A percentile compares a stretch with the other conserved stretches of the same genome.
Conservation (phyloP, 2,888 invertebrate genomes). For the Yponomeuta malinellus region DNA sequence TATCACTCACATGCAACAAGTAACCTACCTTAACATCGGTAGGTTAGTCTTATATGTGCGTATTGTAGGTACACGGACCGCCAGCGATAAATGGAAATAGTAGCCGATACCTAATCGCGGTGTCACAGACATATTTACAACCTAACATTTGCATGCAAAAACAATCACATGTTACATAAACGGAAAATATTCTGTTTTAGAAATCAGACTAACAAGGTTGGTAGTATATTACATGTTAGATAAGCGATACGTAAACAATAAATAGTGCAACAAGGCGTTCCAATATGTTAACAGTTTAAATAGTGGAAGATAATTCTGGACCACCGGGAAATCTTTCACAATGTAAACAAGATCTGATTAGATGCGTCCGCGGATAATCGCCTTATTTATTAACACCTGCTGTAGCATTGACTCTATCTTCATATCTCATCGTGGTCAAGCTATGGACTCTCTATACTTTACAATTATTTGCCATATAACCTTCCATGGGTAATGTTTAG, state of each 20-base stretch:
- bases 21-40: constrained; percentile 31
- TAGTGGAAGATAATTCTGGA: constrained; percentile 42
- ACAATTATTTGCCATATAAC: background rate
- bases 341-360: constrained; percentile 69
- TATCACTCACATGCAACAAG: constrained; percentile 24
- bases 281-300: constrained; percentile 59
- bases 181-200: constrained; percentile 48
- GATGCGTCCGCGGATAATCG: constrained; percentile 53
- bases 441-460: background rate
- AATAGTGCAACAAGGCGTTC: constrained; percentile 51
- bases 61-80: constrained; percentile 19
- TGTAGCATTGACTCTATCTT: constrained; percentile 43
- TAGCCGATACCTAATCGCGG: constrained; percentile 52
- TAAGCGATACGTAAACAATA: constrained; percentile 59
- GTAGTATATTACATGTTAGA: constrained; percentile 50
- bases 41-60: constrained; percentile 29
- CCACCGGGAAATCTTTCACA: constrained; percentile 44
- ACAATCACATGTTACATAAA: constrained; percentile 52
- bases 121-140: constrained; percentile 50
- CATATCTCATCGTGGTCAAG: constrained; percentile 30
- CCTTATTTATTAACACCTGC: constrained; percentile 62
- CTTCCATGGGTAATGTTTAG: too few species aligned
- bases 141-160: constrained; percentile 53
- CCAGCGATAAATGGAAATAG: constrained; percentile 51
- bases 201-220: constrained; percentile 60